Percentiles rank a stretch among this genome's conserved stretches.
Conservation (phyloP, 1,140 invertebrate species). For the Meloidogyne floridensis region DNA sequence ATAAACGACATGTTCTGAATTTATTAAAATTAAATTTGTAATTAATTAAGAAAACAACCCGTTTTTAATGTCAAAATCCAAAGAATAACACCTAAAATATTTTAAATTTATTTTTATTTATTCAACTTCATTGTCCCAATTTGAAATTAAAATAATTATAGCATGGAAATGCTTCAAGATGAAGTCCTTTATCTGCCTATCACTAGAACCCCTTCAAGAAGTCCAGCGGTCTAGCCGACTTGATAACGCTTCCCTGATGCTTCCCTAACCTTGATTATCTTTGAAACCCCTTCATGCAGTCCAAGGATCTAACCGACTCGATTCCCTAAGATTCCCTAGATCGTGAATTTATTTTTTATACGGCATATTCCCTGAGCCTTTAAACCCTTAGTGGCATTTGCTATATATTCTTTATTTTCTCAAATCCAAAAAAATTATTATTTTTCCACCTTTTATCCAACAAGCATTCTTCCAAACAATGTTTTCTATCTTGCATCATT, state of each 20-base stretch:
- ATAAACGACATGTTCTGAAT: slow-evolving; percentile 16
- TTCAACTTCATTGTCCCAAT: too few species aligned
- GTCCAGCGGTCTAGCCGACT: too few species aligned
- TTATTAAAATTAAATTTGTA: slow-evolving; percentile 12
- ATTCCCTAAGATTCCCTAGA: too few species aligned
- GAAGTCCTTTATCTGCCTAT: too few species aligned
- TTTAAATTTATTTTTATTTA: not conserved
- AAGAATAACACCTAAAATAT: slow-evolving; percentile 9
- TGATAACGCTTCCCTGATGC: too few species aligned
- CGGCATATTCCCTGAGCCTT: too few species aligned
- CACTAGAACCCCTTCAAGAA: too few species aligned
- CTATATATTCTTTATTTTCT: not conserved
- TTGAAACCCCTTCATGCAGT: too few species aligned
- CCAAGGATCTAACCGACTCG: too few species aligned
- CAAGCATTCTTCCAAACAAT: slow-evolving; percentile 27
- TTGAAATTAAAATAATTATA: not conserved
- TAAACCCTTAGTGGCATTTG: not conserved
- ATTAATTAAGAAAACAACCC: not conserved
- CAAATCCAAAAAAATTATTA: not conserved
- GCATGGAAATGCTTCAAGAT: too few species aligned
- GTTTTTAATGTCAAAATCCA: slow-evolving; percentile 25
- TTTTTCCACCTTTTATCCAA: not conserved
- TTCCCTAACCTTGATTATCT: too few species aligned
- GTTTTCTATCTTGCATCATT: slow-evolving; percentile 20
- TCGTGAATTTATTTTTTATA: too few species aligned